Conservation (phyloP, 2,888 invertebrate genomes). For the Pheosia tremula region DNA sequence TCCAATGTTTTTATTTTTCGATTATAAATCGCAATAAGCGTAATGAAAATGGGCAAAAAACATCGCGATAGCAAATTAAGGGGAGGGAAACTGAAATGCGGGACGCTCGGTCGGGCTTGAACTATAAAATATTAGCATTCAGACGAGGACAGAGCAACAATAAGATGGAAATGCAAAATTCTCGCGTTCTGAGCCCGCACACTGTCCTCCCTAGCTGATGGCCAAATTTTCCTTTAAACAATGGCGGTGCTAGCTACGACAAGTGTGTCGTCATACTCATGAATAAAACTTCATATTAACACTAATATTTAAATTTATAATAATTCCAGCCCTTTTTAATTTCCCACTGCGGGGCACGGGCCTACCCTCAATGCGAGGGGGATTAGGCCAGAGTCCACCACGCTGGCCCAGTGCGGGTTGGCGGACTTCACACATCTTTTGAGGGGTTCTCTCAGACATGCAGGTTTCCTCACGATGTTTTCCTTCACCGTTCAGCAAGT, state of each 20-base stretch:
- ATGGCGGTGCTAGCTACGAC: background rate
- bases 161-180: constrained; percentile 4
- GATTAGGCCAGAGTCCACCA: too few relatives aligned
- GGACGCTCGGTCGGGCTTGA: constrained; percentile 53
- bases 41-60: constrained; percentile 50
- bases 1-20: constrained; percentile 46
- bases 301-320: too few relatives aligned
- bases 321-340: too few relatives aligned
- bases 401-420: too few relatives aligned
- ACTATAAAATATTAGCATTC: constrained; percentile 72
- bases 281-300: too few relatives aligned
- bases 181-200: background rate
- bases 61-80: constrained; percentile 59
- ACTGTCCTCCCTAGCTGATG: constrained; percentile 13
- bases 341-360: too few relatives aligned
- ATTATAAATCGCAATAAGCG: constrained; percentile 58
- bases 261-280: background rate
- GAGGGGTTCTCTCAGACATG: too few relatives aligned
- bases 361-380: too few relatives aligned
- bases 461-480: too few relatives aligned
- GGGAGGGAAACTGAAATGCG: constrained; percentile 61
- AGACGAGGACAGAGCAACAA: constrained; percentile 55
- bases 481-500: too few relatives aligned
- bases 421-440: too few relatives aligned
- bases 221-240: constrained; percentile 1